Base-by-base conservation (phyloP, 2,888 invertebrate genomes). In the Anodontia alba region DNA sequence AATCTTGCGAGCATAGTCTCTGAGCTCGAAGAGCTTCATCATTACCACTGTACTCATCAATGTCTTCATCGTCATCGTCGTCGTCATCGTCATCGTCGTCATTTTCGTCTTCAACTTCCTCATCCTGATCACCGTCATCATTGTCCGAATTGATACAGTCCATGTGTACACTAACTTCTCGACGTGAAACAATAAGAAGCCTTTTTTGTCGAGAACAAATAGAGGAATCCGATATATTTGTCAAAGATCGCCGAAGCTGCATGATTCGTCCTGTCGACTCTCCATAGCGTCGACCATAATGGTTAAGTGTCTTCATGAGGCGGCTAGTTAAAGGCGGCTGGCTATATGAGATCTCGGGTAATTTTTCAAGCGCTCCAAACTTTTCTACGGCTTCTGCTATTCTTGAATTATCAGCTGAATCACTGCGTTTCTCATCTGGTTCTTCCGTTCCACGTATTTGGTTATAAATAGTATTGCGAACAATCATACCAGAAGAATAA, bases 401-500 rank as follows among this genome's bases (percentile, higher is more conserved):
- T 15, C 67, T 75, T 5, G 77, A 73, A 46, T 81, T 74, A 51
- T 81, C 86, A 2, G 54, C 31, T 20, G 15, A 31, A 1, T 77
- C 49, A 51, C 31, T 26, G 69, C 36, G 46, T 46, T 31, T 73
- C 23, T 79, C 62, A 10, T 73, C 81, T 29, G 66, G 76, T 29
- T 23, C 42, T 10, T 78, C 75, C 2, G 51, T 49, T 31, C 72
- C 69, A 15, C 78, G 76, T 46, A 86, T 33, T 49, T 83, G 86
- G 31, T 83, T 83, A 42, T 83, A 86, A 17, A 86, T n/a, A 1
- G 74, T 68, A 57, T 86, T 86, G 33, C 80, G 83, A 0, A 83
- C 83, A 43, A 83, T 73, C 15, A 86, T 54, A 1, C 81, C 86
- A 8, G 86, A 86, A 0, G 86, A 86, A 74, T 86, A 86, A 15